Base-by-base conservation (phyloP, 1,140 invertebrate species). In the Pseudobourletiella spinata region DNA sequence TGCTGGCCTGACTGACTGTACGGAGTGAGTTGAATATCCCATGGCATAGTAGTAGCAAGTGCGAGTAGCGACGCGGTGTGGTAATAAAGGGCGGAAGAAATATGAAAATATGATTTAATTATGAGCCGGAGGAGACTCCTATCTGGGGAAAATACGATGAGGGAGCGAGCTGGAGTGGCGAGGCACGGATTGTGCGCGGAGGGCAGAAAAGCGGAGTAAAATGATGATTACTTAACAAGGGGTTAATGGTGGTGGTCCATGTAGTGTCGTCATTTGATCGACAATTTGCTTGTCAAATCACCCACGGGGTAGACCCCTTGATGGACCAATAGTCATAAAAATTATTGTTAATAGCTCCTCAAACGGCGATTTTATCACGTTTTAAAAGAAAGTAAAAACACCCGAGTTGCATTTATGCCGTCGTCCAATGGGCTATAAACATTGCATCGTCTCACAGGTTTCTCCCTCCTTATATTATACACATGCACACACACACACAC, bases 311-410 rank as follows among this genome's bases (percentile, higher is more conserved):
- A 59, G 42, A 56, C 25, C 42, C 62, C 51, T 64, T 67, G 51
- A 64, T 64, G 58, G 61, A 61, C 61, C 62, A 60, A 67, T 67
- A 67, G 55, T 67, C 65, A 64, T 67, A 67, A 67, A 67, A 67
- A 67, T 67, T 67, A 67, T 67, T 67, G 65, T 67, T 63, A 67
- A 67, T 67, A 56, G 61, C 65, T 63, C 65, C 61, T 67, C 61
- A 67, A 67, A 67, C 58, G 61, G 44, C 48, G 61, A 67, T 67
- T 67, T 67, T 67, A 67, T 67, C 65, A 63, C 65, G 65, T 61
- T 67, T 67, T 67, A 67, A 64, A 64, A 67, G 59, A 63, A 66
- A 66, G 50, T 62, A 59, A 62, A 66, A 66, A 66, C 61, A 59
- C 46, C 61, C 61, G 52, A 57, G 56, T 59, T 48, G 48, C 63